phyloP scores from a whole-genome alignment of 2,888 invertebrate genomes.

The Phania funesta region DNA sequence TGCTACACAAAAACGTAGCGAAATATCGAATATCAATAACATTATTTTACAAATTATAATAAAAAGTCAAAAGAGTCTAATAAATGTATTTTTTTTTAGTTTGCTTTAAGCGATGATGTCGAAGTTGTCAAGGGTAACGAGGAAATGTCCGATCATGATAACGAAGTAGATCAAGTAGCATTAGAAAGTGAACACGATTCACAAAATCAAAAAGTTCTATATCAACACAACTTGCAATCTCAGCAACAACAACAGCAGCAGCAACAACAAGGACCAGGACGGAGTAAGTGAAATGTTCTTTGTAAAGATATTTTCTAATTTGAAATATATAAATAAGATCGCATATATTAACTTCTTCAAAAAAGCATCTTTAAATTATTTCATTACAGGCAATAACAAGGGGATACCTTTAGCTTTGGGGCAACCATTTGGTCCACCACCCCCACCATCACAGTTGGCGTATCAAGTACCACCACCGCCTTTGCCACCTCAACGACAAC shows the following conservation, averaged over 20 bases:
- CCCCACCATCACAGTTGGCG: slow-evolving; percentile 82
- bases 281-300: slow-evolving; percentile 72
- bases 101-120: slow-evolving; percentile 82
- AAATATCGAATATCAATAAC: too few relatives aligned
- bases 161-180: slow-evolving; percentile 86
- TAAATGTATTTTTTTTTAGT: slow-evolving; percentile 73
- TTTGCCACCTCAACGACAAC: slow-evolving; percentile 70
- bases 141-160: slow-evolving; percentile 82
- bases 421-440: slow-evolving; percentile 82
- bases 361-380: slow-evolving; percentile 59
- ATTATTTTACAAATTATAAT: too few relatives aligned
- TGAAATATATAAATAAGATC: not conserved
- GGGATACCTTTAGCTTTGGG: slow-evolving; percentile 80
- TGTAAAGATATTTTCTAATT: not conserved
- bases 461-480: slow-evolving; percentile 88
- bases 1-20: too few relatives aligned
- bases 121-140: slow-evolving; percentile 84
- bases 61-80: too few relatives aligned
- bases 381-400: slow-evolving; percentile 78
- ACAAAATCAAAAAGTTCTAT: slow-evolving; percentile 73
- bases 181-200: slow-evolving; percentile 86
- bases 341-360: slow-evolving; percentile 24
- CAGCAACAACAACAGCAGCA: slow-evolving; percentile 77
- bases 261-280: slow-evolving; percentile 80
- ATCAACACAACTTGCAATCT: slow-evolving; percentile 79